A percentile compares a stretch with the other conserved stretches of the same genome.
phyloP scores from a whole-genome alignment of 2,113 vertebrate genomes.

The Trematomus loennbergii region DNA sequence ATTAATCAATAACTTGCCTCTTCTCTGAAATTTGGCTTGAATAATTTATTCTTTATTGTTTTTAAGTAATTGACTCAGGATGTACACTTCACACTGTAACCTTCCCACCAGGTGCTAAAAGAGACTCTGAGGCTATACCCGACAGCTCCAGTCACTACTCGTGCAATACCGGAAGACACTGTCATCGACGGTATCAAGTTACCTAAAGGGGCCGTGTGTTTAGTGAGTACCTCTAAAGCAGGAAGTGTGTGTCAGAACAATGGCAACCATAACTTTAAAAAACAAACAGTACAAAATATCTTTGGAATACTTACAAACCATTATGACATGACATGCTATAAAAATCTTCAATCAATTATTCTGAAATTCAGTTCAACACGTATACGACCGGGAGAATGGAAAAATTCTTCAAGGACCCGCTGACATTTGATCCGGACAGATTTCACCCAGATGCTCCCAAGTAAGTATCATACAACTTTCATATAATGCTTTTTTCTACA shows the following conservation, averaged over 20 bases:
- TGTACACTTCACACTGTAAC: not conserved
- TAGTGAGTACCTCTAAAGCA: constrained; percentile 56
- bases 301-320: not conserved
- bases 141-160: constrained; percentile 81
- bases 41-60: not conserved
- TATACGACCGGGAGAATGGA: constrained; percentile 88
- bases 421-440: constrained; percentile 92
- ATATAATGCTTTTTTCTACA: not conserved
- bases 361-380: constrained; percentile 84
- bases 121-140: constrained; percentile 92
- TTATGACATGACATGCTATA: not conserved
- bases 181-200: constrained; percentile 84
- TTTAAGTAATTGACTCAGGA: not conserved
- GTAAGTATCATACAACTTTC: constrained; percentile 78
- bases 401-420: constrained; percentile 89
- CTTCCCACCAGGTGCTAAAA: constrained; percentile 87
- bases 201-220: constrained; percentile 64
- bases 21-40: not conserved
- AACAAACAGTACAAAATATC: not conserved
- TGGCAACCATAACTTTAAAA: not conserved
- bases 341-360: not conserved
- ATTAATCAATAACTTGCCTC: not conserved
- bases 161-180: constrained; percentile 81
- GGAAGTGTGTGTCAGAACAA: not conserved
- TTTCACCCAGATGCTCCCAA: constrained; percentile 90